Evolutionary conservation across 2,888 invertebrate genomes (phyloP), one percentile per base, ranked within the genome.

Genomic region (Aquatica leii): DNA sequence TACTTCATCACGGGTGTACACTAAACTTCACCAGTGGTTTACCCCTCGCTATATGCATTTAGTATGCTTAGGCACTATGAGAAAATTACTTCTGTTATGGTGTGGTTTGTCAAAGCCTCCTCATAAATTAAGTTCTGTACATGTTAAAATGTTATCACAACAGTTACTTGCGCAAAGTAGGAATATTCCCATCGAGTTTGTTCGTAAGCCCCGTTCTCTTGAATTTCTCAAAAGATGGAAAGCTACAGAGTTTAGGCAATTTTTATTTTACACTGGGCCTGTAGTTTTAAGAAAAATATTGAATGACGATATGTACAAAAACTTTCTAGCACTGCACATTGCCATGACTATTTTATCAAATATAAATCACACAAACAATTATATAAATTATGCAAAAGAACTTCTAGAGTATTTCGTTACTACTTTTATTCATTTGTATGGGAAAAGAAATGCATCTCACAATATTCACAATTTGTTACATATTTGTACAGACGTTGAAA

Each of bases 261-360:
- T 41, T 41, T 41, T 41, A n/a, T 15, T 41, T 11, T 41, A 41
- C n/a, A 41, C n/a, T 41, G 41, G 41, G n/a, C 41, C 41, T 8
- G 15, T 41, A n/a, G n/a, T 41, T 15, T 11, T 41, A 41, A 41
- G n/a, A 41, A n/a, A 41, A 41, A 41, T 41, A 11, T 5, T 41
- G n/a, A 41, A 41, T 11, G 15, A 41, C n/a, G 41, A 41, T 41
- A 41, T 41, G 41, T 41, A 14, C 15, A 41, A 41, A 41, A 41
- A 6, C 6, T 41, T 41, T 41, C n/a, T 41, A 15, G 41, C 41
- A 8, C n/a, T 41, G 41, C 15, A n/a, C 15, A n/a, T 41, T 14
- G 41, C 41, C 4, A 41, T 15, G 4, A 41, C 41, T 41, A 41
- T 41, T 14, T 41, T 41, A 41, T 14, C 15, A 4, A 41, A 41